Conservation (phyloP, 2,797 vertebrate genomes). For the Denticeps clupeoides region DNA sequence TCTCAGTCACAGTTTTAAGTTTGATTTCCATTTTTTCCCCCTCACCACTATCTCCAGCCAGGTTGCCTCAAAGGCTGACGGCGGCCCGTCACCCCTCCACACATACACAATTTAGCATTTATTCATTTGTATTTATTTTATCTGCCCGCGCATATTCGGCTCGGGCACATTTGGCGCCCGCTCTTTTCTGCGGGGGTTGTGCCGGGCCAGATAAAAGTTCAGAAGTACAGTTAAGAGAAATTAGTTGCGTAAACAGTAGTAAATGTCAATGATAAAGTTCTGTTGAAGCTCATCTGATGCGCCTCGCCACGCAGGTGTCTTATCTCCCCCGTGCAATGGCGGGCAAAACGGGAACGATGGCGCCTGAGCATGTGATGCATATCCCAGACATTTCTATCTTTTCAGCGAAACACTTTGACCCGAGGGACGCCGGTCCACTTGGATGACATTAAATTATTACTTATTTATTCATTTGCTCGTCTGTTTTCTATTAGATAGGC, state of each 20-base stretch:
- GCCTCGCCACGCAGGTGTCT: conserved; percentile 55
- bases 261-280: conserved; percentile 75
- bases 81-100: too few species aligned
- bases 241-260: conserved; percentile 70
- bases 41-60: too few species aligned
- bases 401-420: conserved; percentile 19
- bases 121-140: conserved; percentile 8
- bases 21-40: too few species aligned
- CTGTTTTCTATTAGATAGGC: background rate
- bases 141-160: conserved; percentile 21
- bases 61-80: too few species aligned
- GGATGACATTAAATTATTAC: conserved; percentile 3
- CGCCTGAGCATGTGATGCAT: conserved; percentile 52
- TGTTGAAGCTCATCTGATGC: conserved; percentile 69
- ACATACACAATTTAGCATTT: too few species aligned
- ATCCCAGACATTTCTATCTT: conserved; percentile 59
- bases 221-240: conserved; percentile 71
- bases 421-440: background rate
- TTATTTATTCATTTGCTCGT: background rate
- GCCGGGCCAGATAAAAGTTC: conserved; percentile 63
- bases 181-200: conserved; percentile 22
- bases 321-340: conserved; percentile 64
- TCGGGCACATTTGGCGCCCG: conserved; percentile 23
- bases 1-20: too few species aligned
- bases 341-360: conserved; percentile 68